These are phyloP conservation scores for Microctenopoma lineatum DNA, from an alignment of 2,797 vertebrate genomes.

Conservation along the genomic window DNA sequence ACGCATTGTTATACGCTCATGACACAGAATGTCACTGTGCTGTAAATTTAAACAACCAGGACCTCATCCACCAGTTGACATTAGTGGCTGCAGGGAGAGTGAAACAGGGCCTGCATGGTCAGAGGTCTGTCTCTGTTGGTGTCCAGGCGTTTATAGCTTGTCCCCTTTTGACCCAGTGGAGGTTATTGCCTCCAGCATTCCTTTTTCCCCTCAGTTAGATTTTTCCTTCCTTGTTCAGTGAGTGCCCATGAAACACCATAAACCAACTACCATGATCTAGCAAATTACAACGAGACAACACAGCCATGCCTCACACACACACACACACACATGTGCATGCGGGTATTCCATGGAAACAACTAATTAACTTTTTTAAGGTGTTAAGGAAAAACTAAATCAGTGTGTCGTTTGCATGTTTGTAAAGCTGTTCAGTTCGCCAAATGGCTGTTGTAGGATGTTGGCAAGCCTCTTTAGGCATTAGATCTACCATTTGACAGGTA, in stretches of 20 bases:
- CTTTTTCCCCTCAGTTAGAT: constrained; percentile 58
- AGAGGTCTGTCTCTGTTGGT: constrained; percentile 77
- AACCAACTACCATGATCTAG: constrained; percentile 30
- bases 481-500: constrained; percentile 36
- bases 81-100: constrained; percentile 61
- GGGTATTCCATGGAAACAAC: constrained; percentile 8
- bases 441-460: constrained; percentile 5
- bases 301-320: background rate
- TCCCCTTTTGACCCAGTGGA: constrained; percentile 73
- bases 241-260: constrained; percentile 25
- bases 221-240: constrained; percentile 46
- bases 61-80: constrained; percentile 64
- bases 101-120: constrained; percentile 71
- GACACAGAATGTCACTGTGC: constrained; percentile 68
- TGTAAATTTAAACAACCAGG: constrained; percentile 71
- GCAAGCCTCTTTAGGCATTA: constrained; percentile 5
- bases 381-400: background rate
- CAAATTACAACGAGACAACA: background rate
- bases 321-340: background rate
- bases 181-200: constrained; percentile 66
- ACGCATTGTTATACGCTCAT: constrained; percentile 49
- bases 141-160: constrained; percentile 71
- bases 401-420: constrained; percentile 1
- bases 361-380: background rate
- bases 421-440: constrained; percentile 16